Evolutionary conservation across 1,140 invertebrate species (phyloP), one percentile per base, ranked within the genome.

Genomic region (Drosophila auraria): DNA sequence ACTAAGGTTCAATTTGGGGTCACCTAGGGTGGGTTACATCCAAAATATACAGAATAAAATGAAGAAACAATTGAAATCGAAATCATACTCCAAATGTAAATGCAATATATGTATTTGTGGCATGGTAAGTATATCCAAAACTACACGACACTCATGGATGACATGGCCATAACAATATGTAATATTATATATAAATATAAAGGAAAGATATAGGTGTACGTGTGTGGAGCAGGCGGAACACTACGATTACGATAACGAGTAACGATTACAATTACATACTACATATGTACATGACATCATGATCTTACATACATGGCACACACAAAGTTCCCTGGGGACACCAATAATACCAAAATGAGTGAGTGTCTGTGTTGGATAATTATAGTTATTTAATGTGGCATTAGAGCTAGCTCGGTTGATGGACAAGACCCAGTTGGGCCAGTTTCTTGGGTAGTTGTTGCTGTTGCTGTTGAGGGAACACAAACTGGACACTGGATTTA

Each of bases 211-310:
- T 38, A 38, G 33, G 38, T 15, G 33, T 38, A 12, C 4, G 7
- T 38, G 20, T 38, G 3, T 27, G 53, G 49, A 45, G 49, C 68
- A 71, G 68, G 68, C 68, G 63, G 63, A 56, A 56, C 50, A 56
- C 53, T 56, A 56, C 33, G 17, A 20, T 36, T 20, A 54, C 30
- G 17, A 38, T 15, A 8, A 54, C 50, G 47, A 9, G 5, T 50
- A 11, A 51, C 25, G 30, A 23, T 44, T 68, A 68, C 63, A 50
- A 40, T 60, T 72, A 72, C 70, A 71, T 70, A 71, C 50, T 70
- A 71, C 68, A 73, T 73, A n/a, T n/a, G n/a, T n/a, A 73, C 54
- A 73, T 73, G 70, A 73, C 70, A 73, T 73, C 70, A 73, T 73
- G 70, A 73, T 73, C 45, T 73, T 73, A 73, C 70, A 72, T 73